phyloP scores from a whole-genome alignment of 2,113 vertebrate species.

The Hystrix brachyura region DNA sequence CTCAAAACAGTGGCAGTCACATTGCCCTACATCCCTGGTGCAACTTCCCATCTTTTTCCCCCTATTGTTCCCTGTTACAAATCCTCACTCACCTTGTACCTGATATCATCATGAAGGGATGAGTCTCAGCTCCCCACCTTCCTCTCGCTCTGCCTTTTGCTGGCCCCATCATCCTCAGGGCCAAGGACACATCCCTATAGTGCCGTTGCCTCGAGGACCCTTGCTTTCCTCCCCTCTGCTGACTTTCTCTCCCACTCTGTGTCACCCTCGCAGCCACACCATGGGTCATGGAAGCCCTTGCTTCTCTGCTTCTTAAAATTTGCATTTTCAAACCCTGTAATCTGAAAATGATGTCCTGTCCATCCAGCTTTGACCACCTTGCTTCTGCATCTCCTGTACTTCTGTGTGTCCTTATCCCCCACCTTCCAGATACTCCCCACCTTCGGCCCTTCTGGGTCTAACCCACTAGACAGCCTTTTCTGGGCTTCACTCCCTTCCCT shows the following conservation, averaged over 20 bases:
- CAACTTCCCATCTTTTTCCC: not conserved
- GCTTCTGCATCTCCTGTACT: not conserved
- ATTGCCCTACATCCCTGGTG: not conserved
- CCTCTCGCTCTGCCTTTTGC: not conserved
- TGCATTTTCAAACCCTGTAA: not conserved
- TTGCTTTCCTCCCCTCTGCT: too few species aligned
- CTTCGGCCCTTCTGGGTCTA: not conserved
- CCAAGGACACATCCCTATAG: rapidly evolving
- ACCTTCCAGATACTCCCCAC: rapidly evolving
- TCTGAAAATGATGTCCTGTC: not conserved
- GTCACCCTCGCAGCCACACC: too few species aligned
- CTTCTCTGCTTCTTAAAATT: not conserved
- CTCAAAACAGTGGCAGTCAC: not conserved
- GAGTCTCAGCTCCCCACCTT: not conserved
- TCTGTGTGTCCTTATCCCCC: rapidly evolving
- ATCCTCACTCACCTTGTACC: not conserved
- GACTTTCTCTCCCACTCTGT: not conserved
- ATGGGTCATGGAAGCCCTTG: not conserved
- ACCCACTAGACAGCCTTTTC: not conserved
- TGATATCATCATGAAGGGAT: not conserved
- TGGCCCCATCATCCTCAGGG: rapidly evolving
- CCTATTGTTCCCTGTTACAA: not conserved
- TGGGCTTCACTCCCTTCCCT: not conserved
- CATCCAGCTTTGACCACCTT: not conserved
- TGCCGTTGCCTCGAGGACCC: not conserved